Percentiles rank a stretch among this genome's conserved stretches.
These are phyloP conservation scores for Hylyphantes graminicola DNA, from an alignment of 1,140 invertebrate species.

Conservation along the genomic window DNA sequence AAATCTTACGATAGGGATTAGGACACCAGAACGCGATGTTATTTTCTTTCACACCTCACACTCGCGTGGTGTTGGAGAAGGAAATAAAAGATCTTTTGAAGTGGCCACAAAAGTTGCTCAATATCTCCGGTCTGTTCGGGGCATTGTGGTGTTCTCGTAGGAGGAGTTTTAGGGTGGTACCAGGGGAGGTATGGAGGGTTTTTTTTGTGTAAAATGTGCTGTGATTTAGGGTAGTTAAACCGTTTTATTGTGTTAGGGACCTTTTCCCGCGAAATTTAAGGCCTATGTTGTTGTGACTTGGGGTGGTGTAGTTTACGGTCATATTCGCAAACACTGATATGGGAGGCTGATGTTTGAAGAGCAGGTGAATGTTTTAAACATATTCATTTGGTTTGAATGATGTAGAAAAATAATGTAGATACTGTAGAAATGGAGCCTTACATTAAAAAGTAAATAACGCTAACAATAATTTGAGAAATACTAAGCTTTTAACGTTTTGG, in stretches of 20 bases:
- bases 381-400: not conserved
- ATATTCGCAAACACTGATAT: not conserved
- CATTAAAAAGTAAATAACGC: not conserved
- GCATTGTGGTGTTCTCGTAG: not conserved
- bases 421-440: not conserved
- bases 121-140: slow-evolving; percentile 1
- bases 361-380: not conserved
- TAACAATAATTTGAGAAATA: not conserved
- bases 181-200: too few relatives aligned
- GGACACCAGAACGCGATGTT: too few relatives aligned
- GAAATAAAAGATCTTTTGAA: slow-evolving; percentile 1
- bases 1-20: too few relatives aligned
- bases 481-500: too few relatives aligned
- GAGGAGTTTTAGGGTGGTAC: too few relatives aligned
- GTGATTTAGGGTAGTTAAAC: slow-evolving; percentile 23
- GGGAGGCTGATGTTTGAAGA: not conserved
- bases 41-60: not conserved
- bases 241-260: slow-evolving; percentile 19
- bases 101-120: slow-evolving; percentile 29
- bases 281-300: not conserved
- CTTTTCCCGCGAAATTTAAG: slow-evolving; percentile 7
- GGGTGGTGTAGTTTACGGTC: not conserved
- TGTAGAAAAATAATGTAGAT: not conserved
- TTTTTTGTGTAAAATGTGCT: not conserved
- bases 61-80: not conserved